Percentiles rank a stretch among this genome's conserved stretches.
phyloP scores from a whole-genome alignment of 1,140 invertebrate genomes.

The Leptinotarsa texana region DNA sequence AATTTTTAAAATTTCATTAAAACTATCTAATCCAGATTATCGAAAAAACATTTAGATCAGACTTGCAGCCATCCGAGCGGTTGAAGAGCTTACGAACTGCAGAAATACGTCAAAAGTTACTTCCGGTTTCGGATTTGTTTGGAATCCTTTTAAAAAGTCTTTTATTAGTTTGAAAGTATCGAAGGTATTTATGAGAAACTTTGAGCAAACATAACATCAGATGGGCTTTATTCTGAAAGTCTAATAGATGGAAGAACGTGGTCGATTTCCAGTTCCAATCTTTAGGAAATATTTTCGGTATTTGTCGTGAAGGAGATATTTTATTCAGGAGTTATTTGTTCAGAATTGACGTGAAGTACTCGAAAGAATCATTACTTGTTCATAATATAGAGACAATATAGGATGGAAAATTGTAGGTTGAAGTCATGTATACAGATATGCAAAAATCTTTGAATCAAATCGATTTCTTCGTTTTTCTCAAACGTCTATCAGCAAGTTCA shows the following conservation, averaged over 20 bases:
- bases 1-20: too few species aligned
- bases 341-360: too few species aligned
- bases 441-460: too few species aligned
- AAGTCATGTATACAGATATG: too few species aligned
- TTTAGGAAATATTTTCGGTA: background rate
- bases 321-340: too few species aligned
- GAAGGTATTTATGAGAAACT: background rate
- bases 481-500: too few species aligned
- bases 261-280: background rate
- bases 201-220: background rate
- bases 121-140: background rate
- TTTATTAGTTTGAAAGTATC: constrained; percentile 7
- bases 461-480: too few species aligned
- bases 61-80: background rate
- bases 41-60: background rate
- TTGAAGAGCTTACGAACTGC: background rate
- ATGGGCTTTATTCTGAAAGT: background rate
- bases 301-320: background rate
- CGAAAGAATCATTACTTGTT: too few species aligned
- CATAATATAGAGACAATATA: too few species aligned
- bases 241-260: background rate
- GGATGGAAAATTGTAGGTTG: too few species aligned
- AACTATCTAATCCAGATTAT: background rate
- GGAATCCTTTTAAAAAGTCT: background rate
- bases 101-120: background rate